Evolutionary conservation across 2,797 vertebrate species (phyloP).

Genomic region (Sebastes trivittatus): DNA sequence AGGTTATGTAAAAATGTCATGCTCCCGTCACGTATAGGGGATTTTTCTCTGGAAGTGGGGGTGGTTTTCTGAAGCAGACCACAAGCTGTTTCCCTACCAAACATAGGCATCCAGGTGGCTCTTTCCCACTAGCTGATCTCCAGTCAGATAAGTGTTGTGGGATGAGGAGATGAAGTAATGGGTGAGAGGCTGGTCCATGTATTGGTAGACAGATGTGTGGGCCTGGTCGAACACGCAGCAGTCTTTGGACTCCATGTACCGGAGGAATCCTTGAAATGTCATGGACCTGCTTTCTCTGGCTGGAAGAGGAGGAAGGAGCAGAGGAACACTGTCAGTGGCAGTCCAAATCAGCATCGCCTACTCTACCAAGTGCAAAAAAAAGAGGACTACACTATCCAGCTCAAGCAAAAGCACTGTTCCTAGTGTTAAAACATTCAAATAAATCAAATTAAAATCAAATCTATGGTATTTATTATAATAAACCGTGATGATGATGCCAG

Average conservation of each 20-base stretch:
- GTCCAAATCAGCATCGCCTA: background rate
- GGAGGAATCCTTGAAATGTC: slow-evolving; percentile 88
- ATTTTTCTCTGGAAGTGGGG: background rate
- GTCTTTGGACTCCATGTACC: slow-evolving; percentile 86
- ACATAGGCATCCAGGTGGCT: slow-evolving; percentile 87
- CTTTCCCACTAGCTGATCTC: slow-evolving; percentile 86
- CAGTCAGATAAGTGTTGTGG: slow-evolving; percentile 91
- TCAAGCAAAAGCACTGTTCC: background rate
- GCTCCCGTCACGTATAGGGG: background rate
- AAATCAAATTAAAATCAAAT: background rate
- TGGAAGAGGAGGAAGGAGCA: slow-evolving; percentile 64
- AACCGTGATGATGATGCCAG: background rate
- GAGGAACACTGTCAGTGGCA: background rate
- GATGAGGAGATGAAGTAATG: slow-evolving; percentile 91
- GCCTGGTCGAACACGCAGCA: slow-evolving; percentile 79
- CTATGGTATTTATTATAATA: background rate
- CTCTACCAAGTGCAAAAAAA: background rate
- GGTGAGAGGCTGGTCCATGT: slow-evolving; percentile 85
- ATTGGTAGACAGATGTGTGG: slow-evolving; percentile 83
- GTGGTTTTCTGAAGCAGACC: background rate
- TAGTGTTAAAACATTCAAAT: background rate
- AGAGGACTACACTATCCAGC: background rate
- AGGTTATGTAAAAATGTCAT: too few species aligned
- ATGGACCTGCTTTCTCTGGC: slow-evolving; percentile 77
- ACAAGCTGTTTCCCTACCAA: slow-evolving; percentile 74